Conservation (phyloP, 1,140 invertebrate genomes). For the Leptonema lineaticorne region DNA sequence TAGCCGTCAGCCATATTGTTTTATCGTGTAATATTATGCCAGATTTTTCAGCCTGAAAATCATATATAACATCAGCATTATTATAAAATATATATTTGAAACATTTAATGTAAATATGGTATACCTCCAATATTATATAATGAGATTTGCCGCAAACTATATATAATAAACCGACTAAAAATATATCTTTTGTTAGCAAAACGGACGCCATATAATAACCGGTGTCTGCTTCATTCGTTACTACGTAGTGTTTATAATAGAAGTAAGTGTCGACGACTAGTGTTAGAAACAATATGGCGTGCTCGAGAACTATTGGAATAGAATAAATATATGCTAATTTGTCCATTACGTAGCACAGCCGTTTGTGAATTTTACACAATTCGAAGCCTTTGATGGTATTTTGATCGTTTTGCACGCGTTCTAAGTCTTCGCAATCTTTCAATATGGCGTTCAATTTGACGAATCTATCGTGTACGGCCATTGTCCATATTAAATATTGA, state of each 20-base stretch:
- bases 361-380: neutral
- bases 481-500: neutral
- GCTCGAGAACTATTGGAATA: neutral
- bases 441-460: neutral
- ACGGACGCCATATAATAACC: constrained; percentile 4
- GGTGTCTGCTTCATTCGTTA: neutral
- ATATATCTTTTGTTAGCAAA: neutral
- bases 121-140: neutral
- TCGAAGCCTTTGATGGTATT: neutral
- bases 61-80: neutral
- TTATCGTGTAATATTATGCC: neutral
- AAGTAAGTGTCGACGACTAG: constrained; percentile 3
- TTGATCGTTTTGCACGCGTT: too few species aligned
- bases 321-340: constrained; percentile 7
- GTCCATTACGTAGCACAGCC: neutral
- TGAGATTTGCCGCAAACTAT: neutral
- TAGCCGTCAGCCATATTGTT: neutral
- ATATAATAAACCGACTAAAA: neutral
- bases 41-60: constrained; percentile 8
- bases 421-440: neutral
- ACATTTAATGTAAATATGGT: neutral
- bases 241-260: neutral
- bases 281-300: neutral
- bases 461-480: neutral
- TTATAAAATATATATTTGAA: neutral